Base-by-base conservation (phyloP, 2,113 vertebrate genomes). In the Cyprinus carpio region DNA sequence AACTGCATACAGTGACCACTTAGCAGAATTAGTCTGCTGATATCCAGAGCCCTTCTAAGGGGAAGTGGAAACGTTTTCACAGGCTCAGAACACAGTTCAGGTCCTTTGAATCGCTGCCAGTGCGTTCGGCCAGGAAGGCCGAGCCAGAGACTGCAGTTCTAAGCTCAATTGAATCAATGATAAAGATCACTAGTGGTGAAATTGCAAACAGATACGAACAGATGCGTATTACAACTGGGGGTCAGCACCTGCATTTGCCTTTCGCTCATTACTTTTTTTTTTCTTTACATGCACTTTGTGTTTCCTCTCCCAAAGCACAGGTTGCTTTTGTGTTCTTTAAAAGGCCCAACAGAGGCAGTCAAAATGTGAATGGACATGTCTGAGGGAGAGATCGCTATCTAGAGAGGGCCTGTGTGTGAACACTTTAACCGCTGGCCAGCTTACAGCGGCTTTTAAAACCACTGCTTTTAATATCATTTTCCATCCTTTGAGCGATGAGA, bases 141-240 rank as follows among this genome's bases (percentile, higher is more conserved):
- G 54, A 77, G 90, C 89, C 90, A 90, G 90, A 82, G 78, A 87
- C 89, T 31, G 11, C 88, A 91, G 89, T 87, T 90, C 84, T 87
- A 88, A 84, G 76, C 90, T 88, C 87, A 84, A 91, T 87, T 86
- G 87, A 20, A 84, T 84, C 89, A 82, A 75, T 84, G 92, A 94
- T 94, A 93, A 89, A 79, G 89, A 95, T 94, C 94, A 89, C 86
- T 88, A 82, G 90, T 82, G 71, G 64, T 89, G 89, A 93, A 94
- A 94, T 93, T 93, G 92, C 92, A 90, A 90, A 90, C 90, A 92
- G 91, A 93, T 92, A 93, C 88, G 80, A 82, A 91, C 93, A 93
- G 92, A 93, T 92, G 92, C 91, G 91, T 91, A 89, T 92, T 88
- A 90, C 91, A 91, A 91, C 89, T 85, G 89, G 86, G 91, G 93